Base-by-base conservation (phyloP, 2,888 invertebrate genomes). In the Tenthredo livida region DNA sequence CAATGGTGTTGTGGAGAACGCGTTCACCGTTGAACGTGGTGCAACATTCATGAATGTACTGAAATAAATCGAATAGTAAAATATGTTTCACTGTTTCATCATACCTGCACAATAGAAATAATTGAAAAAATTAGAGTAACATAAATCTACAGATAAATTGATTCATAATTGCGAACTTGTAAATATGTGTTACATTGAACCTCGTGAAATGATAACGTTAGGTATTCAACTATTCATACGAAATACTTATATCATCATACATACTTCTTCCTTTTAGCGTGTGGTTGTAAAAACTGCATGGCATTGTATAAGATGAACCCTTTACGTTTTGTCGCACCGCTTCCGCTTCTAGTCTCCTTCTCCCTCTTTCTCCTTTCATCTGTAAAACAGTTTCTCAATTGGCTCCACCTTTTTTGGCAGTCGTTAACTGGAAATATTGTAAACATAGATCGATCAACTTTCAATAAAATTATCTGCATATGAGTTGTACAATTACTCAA, bases 1-100 rank as follows among this genome's bases (percentile, higher is more conserved):
- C 58, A 58, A 58, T 58, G 58, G 58, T 58, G 58, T 58, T 58
- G 58, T 58, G 58, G 58, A 58, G 58, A n/a, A n/a, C 58, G 58
- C n/a, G 58, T 58, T 58, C 58, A n/a, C 12, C 58, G 58, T 58
- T 58, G 58, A 58, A 58, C 15, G 58, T 58, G 10, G 58, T 58
- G 58, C 58, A 58, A 58, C 58, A 58, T 58, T 58, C 58, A n/a
- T 58, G 7, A 58, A 58, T 17, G 58, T 58, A 58, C 58, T 40
- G 40, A 40, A 40, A 40, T 40, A 40, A 40, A 40, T 40, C 40
- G 40, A 40, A 40, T 40, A 40, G 40, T 40, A 40, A 40, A 40
- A 40, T 40, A 40, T 40, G 40, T 40, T 40, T 40, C 40, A 40
- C 40, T 58, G 58, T 58, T 58, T 58, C 58, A 58, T 58, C 58